Evolutionary conservation across 30 jellyfish, hydroid and myxozoan species (phyloP).

Genomic region (Hydra vulgaris): DNA sequence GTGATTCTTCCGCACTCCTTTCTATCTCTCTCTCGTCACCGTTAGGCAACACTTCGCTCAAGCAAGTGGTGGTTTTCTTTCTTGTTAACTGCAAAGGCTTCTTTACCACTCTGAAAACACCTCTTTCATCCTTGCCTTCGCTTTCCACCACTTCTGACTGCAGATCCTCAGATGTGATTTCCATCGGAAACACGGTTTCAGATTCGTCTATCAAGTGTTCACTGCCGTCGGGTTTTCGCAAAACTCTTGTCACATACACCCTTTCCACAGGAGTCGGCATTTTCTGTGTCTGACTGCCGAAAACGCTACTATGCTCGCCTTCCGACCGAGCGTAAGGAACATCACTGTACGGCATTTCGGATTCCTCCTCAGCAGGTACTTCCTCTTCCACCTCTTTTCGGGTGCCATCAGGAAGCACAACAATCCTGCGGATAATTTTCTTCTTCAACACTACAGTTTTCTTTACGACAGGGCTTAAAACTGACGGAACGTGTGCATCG

Average conservation of each 20-base stretch:
- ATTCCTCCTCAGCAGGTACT: too few relatives aligned
- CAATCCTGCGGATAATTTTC: too few relatives aligned
- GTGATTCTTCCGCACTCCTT: conserved; percentile 32
- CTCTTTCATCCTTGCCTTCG: conserved; percentile 21
- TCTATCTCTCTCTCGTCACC: conserved; percentile 56
- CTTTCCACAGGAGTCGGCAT: conserved; percentile 65
- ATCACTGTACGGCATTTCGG: too few relatives aligned
- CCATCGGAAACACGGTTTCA: conserved; percentile 61
- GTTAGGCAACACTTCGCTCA: conserved; percentile 52
- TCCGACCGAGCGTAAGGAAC: too few relatives aligned
- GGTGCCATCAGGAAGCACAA: too few relatives aligned
- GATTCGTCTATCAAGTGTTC: conserved; percentile 60
- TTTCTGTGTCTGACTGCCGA: background rate
- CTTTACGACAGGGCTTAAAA: too few relatives aligned
- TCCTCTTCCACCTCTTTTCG: too few relatives aligned
- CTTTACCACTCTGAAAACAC: conserved; percentile 35
- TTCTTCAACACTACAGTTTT: too few relatives aligned
- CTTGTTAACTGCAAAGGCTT: conserved; percentile 47
- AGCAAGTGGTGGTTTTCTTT: conserved; percentile 38
- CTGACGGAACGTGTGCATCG: too few relatives aligned
- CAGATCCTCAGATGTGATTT: conserved; percentile 41
- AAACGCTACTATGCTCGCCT: too few relatives aligned
- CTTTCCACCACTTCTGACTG: conserved; percentile 23
- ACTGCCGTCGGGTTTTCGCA: conserved; percentile 63
- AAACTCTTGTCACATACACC: conserved; percentile 50